Evolutionary conservation across 1,140 invertebrate genomes (phyloP), one percentile per base, ranked within the genome.

Genomic region (Cyrtorhinus lividipennis): DNA sequence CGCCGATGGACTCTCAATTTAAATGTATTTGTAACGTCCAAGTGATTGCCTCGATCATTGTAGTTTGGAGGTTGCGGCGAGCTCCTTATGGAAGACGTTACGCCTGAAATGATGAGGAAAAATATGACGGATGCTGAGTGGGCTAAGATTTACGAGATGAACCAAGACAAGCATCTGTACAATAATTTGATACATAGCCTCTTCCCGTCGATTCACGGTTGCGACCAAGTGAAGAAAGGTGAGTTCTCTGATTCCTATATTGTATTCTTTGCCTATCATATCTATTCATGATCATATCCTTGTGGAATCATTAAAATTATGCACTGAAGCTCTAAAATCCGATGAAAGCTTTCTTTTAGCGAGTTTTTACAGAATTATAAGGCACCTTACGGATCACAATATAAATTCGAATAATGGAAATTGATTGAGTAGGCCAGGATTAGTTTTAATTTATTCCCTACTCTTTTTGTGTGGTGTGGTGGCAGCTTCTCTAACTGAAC

Each of bases 131-230:
- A 93, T 64, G 83, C 85, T 22, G 95, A 99, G 73, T 98, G 93
- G 92, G 86, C 93, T 67, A 92, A 87, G 74, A 86, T 99, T 57
- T 97, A 95, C 70, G 88, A 95, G 68, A 99, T 99, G 96, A 93
- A 87, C 53, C 81, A 86, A 63, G 96, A 99, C 71, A 86, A 86
- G 67, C 90, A 94, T 75, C 74, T 99, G 0, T 96, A 95, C 72
- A 79, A 87, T 30, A 98, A 99, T 74, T 76, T 99, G 10, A 91
- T 92, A 18, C 81, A 82, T 23, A 94, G 92, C 71, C 77, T 99
- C 5, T 99, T 99, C 71, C 95, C 97, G 0, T 90, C 94, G 13
- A 92, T 99, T 71, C 94, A 98, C 72, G 97, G 96, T 53, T 97
- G 94, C 74, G 95, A 98, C 67, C 95, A 99, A 75, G 89, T 99